phyloP scores from a whole-genome alignment of 2,888 invertebrate genomes.

The Eupelmus urozonus region DNA sequence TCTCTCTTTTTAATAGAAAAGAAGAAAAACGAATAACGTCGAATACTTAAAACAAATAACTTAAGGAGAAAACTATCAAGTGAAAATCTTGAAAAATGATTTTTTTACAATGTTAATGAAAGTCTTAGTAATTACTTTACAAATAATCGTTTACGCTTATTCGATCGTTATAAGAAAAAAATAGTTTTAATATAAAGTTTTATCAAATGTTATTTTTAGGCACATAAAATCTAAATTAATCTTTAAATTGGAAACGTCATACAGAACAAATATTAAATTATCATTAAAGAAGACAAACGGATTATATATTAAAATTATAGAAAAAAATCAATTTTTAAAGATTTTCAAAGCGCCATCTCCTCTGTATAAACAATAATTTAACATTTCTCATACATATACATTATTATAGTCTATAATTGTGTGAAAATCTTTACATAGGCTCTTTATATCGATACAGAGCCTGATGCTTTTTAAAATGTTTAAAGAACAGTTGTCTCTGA shows the following conservation, averaged over 20 bases:
- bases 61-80: conserved; percentile 39
- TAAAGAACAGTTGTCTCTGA: neutral
- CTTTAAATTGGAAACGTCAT: conserved; percentile 1
- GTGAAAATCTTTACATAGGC: conserved; percentile 54
- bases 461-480: conserved; percentile 15
- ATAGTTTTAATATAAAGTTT: conserved; percentile 12
- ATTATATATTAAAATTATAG: conserved; percentile 12
- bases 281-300: neutral
- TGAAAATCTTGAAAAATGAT: conserved; percentile 55
- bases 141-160: conserved; percentile 9
- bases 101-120: conserved; percentile 35
- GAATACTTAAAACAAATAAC: conserved; percentile 57
- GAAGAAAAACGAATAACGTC: conserved; percentile 51
- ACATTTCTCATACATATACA: conserved; percentile 53
- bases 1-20: conserved; percentile 17
- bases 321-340: conserved; percentile 44
- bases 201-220: conserved; percentile 26
- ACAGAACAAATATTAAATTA: neutral
- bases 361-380: conserved; percentile 57
- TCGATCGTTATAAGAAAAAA: neutral
- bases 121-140: conserved; percentile 11
- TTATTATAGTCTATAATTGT: conserved; percentile 52
- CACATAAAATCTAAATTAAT: conserved; percentile 31
- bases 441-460: conserved; percentile 23
- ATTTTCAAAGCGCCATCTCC: conserved; percentile 45